Base-by-base conservation (phyloP, 2,797 vertebrate species). In the Bovichtus variegatus region DNA sequence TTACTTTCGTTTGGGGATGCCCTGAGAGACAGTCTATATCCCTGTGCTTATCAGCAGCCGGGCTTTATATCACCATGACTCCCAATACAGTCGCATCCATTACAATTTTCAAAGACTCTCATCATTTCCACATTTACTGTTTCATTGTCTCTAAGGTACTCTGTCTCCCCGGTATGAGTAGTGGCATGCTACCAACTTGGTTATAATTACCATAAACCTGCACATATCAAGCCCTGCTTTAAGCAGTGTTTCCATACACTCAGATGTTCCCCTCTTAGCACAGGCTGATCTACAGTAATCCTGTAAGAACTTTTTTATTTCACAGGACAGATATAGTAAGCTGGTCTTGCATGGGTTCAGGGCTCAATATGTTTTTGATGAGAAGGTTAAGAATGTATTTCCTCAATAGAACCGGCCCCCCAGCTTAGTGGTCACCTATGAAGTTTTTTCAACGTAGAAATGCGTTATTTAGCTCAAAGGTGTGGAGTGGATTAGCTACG, bases 21-120 rank as follows among this genome's bases (percentile, higher is more conserved):
- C 58, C 31, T 27, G 27, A 41, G 21, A 49, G 31, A 25, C 1
- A 0, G n/a, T 51, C 40, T 38, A 2, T 69, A 68, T 72, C 49
- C 21, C 0, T 5, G 25, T 29, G 53, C 68, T 82, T 51, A 77
- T 73, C 60, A 23, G 40, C 41, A 34, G 34, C 41, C 36, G 38
- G 43, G 10, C 9, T 65, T 76, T 16, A 38, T 73, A 69, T 82
- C 60, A 25, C 50, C 29, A 55, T 41, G 69, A 71, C 63, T 73
- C 18, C 19, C 5, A 69, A 18, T 69, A 13, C 43, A 64, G 50
- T 41, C 19, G 16, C 49, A 78, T 62, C 57, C 25, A 61, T 78
- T 58, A 23, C 1, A 12, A 63, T 19, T 23, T 6, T 15, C 18
- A 41, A 47, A 49, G 49, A 36, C 38, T 49, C 31, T 31, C 15